These are phyloP conservation scores for Contarinia nasturtii DNA, from an alignment of 1,140 invertebrate genomes.

Conservation along the genomic window DNA sequence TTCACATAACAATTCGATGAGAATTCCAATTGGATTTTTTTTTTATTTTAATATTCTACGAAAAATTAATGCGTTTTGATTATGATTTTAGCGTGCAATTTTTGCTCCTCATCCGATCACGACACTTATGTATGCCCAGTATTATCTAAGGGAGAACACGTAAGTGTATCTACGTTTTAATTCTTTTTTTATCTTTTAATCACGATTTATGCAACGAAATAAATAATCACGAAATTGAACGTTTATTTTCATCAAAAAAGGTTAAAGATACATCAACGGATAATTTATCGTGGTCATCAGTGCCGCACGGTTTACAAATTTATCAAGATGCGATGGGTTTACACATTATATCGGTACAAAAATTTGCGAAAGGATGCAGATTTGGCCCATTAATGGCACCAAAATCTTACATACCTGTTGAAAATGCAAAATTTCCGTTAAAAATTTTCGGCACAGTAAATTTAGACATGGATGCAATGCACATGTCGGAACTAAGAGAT, in stretches of 20 bases:
- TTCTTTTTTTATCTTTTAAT: background rate
- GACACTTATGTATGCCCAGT: background rate
- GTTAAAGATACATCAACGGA: background rate
- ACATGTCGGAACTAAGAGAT: conserved; percentile 4
- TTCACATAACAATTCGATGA: too few relatives aligned
- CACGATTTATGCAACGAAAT: background rate
- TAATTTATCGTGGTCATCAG: conserved; percentile 3
- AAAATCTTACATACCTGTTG: conserved; percentile 1
- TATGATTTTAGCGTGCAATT: background rate
- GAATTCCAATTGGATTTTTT: too few relatives aligned
- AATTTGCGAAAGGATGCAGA: conserved; percentile 3
- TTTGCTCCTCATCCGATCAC: background rate
- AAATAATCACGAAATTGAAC: background rate
- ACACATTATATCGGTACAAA: conserved; percentile 1
- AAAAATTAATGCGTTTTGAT: background rate
- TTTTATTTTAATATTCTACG: too few relatives aligned
- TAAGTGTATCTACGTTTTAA: background rate
- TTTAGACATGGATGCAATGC: conserved; percentile 6
- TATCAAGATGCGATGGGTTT: background rate
- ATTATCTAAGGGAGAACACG: background rate
- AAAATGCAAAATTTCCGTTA: conserved; percentile 2
- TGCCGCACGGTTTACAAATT: conserved; percentile 1
- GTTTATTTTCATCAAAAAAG: background rate
- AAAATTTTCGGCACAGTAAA: conserved; percentile 3
- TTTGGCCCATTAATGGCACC: conserved; percentile 4